Base-by-base conservation (phyloP, 2,797 vertebrate species). In the Notamacropus eugenii region DNA sequence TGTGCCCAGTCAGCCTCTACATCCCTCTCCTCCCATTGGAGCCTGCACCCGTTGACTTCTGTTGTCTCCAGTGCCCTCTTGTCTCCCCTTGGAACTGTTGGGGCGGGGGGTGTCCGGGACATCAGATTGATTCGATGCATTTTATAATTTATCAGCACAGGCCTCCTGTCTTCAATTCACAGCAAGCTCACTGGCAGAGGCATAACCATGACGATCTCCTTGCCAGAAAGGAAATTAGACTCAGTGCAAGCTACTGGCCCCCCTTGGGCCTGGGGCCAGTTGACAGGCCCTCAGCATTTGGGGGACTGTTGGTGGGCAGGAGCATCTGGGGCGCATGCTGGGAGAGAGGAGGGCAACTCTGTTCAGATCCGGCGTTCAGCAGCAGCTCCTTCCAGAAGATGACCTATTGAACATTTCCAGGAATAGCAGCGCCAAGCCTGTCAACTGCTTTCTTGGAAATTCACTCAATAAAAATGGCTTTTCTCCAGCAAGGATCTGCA, bases 371-470 rank as follows among this genome's bases (percentile, higher is more conserved):
- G 97, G 98, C 98, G 98, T 96, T 98, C 98, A 98, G 98, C 98
- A 97, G 98, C 95, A 92, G 97, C 97, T 98, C 98, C 98, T 98
- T 99, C 98, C 98, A 99, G 98, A 98, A 98, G 98, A 99, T 99
- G 99, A 98, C 99, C 99, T 99, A 99, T 99, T 99, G 99, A 99
- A 99, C 99, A 99, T 99, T 99, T 99, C 99, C 98, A 99, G 98
- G 99, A 99, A 99, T 98, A 98, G 98, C 98, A 96, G 97, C 98
- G 98, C 98, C 98, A 99, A 99, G 98, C 98, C 98, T 98, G 98
- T 99, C 98, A 98, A 99, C 98, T 98, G 99, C 98, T 99, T 99
- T 99, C 99, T 99, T 99, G 99, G 99, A 99, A 99, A 99, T 98
- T 98, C 98, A 98, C 98, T 99, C 98, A 98, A 97, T 98, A 98